These are phyloP conservation scores for Aramus guarauna DNA, from an alignment of 2,113 vertebrate genomes.

Conservation along the genomic window DNA sequence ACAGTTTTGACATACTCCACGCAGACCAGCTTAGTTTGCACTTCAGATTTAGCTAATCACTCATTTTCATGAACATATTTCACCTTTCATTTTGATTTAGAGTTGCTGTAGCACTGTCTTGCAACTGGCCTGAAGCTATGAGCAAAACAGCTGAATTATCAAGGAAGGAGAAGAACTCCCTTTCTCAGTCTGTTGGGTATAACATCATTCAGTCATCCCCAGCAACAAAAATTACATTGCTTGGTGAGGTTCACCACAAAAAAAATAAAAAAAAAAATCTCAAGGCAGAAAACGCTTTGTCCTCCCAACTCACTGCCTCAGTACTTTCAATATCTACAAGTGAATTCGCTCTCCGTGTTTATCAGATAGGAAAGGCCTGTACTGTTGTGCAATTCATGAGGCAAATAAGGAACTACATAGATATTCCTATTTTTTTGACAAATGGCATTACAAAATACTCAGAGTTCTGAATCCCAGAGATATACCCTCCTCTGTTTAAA, in stretches of 20 bases:
- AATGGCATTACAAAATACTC: not conserved
- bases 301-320: not conserved
- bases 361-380: not conserved
- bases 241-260: not conserved
- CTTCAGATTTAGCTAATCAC: not conserved
- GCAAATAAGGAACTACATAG: not conserved
- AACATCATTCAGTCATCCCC: not conserved
- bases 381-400: not conserved
- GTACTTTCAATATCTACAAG: not conserved
- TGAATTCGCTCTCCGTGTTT: not conserved
- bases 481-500: not conserved
- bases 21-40: not conserved
- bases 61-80: not conserved
- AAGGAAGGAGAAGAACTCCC: not conserved
- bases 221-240: not conserved
- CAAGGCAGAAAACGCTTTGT: not conserved
- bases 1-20: not conserved
- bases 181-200: not conserved
- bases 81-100: not conserved
- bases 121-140: not conserved
- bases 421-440: not conserved
- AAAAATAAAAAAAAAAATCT: too few relatives aligned
- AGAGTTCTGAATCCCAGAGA: not conserved
- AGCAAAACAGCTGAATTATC: not conserved
- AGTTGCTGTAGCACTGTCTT: not conserved